phyloP scores from a whole-genome alignment of 1,140 invertebrate species.

The Aphelenchoides besseyi region DNA sequence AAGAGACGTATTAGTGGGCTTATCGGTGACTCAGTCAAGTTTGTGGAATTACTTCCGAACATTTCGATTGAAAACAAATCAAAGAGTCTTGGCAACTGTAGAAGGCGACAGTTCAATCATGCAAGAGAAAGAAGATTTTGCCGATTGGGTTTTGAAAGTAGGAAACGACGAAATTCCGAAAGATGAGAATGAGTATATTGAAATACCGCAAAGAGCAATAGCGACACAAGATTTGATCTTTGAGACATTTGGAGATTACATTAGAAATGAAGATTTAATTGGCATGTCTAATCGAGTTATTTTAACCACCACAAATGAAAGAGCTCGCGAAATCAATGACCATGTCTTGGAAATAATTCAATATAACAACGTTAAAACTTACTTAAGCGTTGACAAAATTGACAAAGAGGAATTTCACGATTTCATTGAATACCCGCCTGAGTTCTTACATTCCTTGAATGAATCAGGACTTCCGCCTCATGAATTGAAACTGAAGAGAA shows the following conservation, averaged over 20 bases:
- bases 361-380: not conserved
- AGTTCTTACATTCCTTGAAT: no score
- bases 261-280: not conserved
- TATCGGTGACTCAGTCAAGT: not conserved
- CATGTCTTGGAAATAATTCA: not conserved
- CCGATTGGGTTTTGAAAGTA: not conserved
- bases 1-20: conserved; percentile 6
- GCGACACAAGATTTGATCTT: conserved; percentile 3
- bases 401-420: not conserved
- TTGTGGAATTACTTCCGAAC: conserved; percentile 6
- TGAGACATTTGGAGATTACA: conserved; percentile 6
- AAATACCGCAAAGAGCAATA: not conserved
- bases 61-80: conserved; percentile 2
- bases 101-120: not conserved
- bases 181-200: not conserved
- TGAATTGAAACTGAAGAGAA: conserved; percentile 61
- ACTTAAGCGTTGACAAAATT: not conserved
- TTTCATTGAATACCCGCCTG: no score
- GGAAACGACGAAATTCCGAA: not conserved
- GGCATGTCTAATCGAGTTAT: conserved; percentile 11
- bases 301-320: not conserved
- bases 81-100: not conserved
- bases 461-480: conserved; percentile 62
- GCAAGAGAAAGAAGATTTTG: not conserved
- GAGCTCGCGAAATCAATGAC: not conserved